These are phyloP conservation scores for Tholera decimalis DNA, from an alignment of 2,888 invertebrate genomes.

Conservation along the genomic window DNA sequence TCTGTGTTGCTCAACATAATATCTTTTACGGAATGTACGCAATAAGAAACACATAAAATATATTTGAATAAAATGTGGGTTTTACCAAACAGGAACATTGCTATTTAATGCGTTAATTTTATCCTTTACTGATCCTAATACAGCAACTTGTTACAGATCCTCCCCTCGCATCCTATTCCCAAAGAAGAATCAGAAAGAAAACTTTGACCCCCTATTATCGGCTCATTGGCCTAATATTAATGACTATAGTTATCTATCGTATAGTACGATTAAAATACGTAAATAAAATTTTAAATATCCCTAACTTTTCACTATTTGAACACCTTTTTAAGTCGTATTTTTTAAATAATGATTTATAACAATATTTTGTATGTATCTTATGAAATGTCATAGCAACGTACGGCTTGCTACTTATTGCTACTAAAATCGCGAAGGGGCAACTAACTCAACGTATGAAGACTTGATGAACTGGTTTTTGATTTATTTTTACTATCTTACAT, in stretches of 20 bases:
- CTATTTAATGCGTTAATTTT: too few relatives aligned
- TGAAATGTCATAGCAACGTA: conserved; percentile 31
- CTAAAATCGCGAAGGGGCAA: conserved; percentile 30
- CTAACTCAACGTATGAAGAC: neutral
- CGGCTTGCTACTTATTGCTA: conserved; percentile 33
- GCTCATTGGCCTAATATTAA: conserved; percentile 15
- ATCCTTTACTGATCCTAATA: conserved; percentile 31
- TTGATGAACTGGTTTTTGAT: neutral
- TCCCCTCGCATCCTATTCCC: conserved; percentile 17
- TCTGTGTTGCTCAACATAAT: too few relatives aligned
- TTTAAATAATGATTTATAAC: neutral
- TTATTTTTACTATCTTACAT: neutral
- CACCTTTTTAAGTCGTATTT: conserved; percentile 18
- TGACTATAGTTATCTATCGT: conserved; percentile 22
- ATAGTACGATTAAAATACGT: conserved; percentile 7
- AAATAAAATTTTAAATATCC: conserved; percentile 1
- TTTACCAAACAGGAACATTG: too few relatives aligned
- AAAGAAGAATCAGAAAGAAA: conserved; percentile 16
- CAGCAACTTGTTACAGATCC: conserved; percentile 56
- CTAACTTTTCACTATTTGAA: conserved; percentile 25
- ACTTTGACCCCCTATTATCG: neutral
- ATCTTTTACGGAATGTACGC: too few relatives aligned
- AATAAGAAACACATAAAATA: too few relatives aligned
- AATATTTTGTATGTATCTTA: conserved; percentile 20
- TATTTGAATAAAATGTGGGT: neutral